A percentile compares a stretch with the other conserved stretches of the same genome.
phyloP scores from a whole-genome alignment of 2,113 vertebrate species.

The Rhinolophus sinicus region DNA sequence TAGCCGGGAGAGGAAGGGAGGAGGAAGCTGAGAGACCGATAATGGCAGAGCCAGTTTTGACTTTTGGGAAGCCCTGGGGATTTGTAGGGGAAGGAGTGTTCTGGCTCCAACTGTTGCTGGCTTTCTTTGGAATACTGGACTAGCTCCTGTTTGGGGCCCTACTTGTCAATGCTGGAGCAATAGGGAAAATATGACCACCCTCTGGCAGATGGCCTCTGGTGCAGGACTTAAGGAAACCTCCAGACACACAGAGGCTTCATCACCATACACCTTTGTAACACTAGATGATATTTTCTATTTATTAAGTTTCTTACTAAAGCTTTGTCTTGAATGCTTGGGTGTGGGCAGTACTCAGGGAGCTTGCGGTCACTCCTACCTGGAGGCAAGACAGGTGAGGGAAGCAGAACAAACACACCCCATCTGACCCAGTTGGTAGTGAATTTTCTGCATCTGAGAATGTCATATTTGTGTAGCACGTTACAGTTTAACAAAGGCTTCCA shows the following conservation, averaged over 20 bases:
- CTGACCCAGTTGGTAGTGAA: background rate
- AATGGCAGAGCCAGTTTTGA: background rate
- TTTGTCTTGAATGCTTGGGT: background rate
- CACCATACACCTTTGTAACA: background rate
- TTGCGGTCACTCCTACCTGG: background rate
- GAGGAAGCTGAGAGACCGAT: background rate
- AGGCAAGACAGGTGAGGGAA: background rate
- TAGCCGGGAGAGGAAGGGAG: background rate
- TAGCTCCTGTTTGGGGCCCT: background rate
- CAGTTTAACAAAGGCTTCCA: conserved; percentile 44
- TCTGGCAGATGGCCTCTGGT: background rate
- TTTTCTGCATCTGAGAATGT: background rate
- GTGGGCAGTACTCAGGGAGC: background rate
- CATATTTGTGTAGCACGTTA: background rate
- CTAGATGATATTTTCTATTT: background rate
- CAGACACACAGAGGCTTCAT: background rate
- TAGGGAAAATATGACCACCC: background rate
- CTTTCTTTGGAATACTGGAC: background rate
- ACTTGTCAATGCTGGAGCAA: background rate
- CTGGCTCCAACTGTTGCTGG: background rate
- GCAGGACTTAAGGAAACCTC: background rate
- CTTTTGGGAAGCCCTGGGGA: background rate
- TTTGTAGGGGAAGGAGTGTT: background rate
- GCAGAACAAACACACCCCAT: background rate
- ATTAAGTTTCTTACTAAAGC: background rate